phyloP scores from a whole-genome alignment of 2,888 invertebrate genomes.

The Tetragnatha montana region DNA sequence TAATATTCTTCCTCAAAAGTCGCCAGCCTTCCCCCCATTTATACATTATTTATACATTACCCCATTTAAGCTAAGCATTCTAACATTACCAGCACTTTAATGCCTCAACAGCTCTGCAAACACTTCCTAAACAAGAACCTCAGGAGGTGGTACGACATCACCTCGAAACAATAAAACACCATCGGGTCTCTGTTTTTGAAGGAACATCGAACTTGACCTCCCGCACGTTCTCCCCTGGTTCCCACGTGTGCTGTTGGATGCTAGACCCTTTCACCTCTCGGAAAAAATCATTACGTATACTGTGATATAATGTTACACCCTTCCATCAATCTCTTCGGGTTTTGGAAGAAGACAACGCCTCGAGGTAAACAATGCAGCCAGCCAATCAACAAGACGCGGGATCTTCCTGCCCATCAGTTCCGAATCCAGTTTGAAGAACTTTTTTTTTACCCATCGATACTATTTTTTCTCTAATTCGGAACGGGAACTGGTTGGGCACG shows the following conservation, averaged over 20 bases:
- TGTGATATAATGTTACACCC: conserved; percentile 13
- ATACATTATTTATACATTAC: too few relatives aligned
- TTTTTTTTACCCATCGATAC: conserved; percentile 24
- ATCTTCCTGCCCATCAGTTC: background rate
- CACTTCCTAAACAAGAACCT: too few relatives aligned
- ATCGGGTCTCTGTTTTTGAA: too few relatives aligned
- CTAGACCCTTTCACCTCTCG: conserved; percentile 8
- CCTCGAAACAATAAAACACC: too few relatives aligned
- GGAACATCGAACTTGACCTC: background rate
- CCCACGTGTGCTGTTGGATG: conserved; percentile 17
- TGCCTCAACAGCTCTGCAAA: too few relatives aligned
- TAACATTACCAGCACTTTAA: background rate
- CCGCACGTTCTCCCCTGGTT: conserved; percentile 1
- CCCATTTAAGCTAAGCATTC: background rate
- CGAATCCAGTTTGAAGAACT: conserved; percentile 42
- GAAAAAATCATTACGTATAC: conserved; percentile 14
- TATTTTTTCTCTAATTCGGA: conserved; percentile 6
- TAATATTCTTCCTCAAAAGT: too few relatives aligned
- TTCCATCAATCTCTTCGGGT: conserved; percentile 38
- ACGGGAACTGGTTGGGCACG: conserved; percentile 33
- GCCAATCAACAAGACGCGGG: conserved; percentile 41
- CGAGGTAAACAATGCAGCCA: conserved; percentile 35
- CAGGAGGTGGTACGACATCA: too few relatives aligned
- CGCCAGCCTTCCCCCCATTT: too few relatives aligned
- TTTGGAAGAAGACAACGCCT: conserved; percentile 56